Conservation (phyloP, 2,113 vertebrate genomes). For the Spea bombifrons region DNA sequence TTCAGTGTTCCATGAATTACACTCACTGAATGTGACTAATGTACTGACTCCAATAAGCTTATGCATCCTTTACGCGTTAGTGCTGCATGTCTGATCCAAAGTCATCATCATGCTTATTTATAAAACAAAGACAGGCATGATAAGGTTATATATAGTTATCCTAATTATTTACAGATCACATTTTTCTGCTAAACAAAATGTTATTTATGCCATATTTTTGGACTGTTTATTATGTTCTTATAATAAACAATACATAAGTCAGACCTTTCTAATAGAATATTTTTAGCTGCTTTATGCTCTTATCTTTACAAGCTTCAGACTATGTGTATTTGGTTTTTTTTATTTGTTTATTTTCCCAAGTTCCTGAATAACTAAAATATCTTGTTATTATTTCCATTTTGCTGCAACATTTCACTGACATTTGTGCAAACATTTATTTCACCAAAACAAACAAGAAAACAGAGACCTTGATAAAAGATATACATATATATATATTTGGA, state of each 20-base stretch:
- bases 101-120: background rate
- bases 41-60: background rate
- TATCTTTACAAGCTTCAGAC: background rate
- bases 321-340: conserved; percentile 7
- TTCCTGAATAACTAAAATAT: conserved; percentile 6
- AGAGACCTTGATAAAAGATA: no score
- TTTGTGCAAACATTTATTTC: background rate
- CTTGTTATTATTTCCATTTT: conserved; percentile 24
- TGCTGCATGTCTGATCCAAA: background rate
- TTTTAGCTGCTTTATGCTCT: conserved; percentile 1
- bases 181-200: background rate
- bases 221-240: conserved; percentile 18
- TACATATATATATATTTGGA: no score
- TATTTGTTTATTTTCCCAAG: conserved; percentile 16
- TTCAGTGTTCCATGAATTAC: background rate
- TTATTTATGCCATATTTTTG: conserved; percentile 9
- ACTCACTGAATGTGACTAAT: background rate
- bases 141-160: conserved; percentile 10
- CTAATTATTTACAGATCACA: conserved; percentile 35
- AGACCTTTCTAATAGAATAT: background rate
- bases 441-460: background rate
- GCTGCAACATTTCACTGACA: background rate
- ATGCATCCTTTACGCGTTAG: background rate
- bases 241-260: conserved; percentile 16
- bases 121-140: background rate